Conservation (phyloP, 1,140 invertebrate genomes). For the Bicyclus anynana region DNA sequence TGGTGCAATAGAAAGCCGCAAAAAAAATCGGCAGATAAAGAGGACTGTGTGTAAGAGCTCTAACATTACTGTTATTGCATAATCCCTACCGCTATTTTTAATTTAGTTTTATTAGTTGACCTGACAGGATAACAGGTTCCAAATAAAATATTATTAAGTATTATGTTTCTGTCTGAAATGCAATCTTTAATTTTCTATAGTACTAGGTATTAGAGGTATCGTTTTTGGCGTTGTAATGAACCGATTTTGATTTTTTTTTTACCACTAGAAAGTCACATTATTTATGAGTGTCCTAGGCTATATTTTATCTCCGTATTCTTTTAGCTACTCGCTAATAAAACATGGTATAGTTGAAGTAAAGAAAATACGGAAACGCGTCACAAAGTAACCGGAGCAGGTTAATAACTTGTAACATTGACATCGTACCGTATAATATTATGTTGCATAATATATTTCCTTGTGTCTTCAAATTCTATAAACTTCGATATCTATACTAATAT, state of each 20-base stretch:
- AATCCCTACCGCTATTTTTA: neutral
- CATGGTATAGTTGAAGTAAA: neutral
- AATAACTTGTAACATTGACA: slow-evolving; percentile 9
- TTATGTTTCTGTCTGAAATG: too few species aligned
- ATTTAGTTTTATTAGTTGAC: neutral
- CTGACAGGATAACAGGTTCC: neutral
- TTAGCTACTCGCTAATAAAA: too few species aligned
- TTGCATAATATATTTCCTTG: slow-evolving; percentile 9
- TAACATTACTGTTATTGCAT: neutral
- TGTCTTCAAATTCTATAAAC: neutral
- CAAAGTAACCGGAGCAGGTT: slow-evolving; percentile 7
- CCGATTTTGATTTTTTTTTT: too few species aligned
- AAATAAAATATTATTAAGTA: too few species aligned
- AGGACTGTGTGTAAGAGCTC: neutral
- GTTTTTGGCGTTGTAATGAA: too few species aligned
- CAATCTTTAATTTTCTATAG: too few species aligned
- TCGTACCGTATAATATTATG: slow-evolving; percentile 1
- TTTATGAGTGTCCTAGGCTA: too few species aligned
- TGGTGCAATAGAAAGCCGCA: neutral
- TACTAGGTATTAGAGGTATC: too few species aligned
- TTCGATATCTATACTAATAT: too few species aligned
- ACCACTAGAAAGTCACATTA: too few species aligned
- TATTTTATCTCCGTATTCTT: too few species aligned
- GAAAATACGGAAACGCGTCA: neutral
- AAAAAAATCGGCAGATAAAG: neutral